phyloP scores from a whole-genome alignment of 2,888 invertebrate genomes.

The Polydrusus pterygomalis region DNA sequence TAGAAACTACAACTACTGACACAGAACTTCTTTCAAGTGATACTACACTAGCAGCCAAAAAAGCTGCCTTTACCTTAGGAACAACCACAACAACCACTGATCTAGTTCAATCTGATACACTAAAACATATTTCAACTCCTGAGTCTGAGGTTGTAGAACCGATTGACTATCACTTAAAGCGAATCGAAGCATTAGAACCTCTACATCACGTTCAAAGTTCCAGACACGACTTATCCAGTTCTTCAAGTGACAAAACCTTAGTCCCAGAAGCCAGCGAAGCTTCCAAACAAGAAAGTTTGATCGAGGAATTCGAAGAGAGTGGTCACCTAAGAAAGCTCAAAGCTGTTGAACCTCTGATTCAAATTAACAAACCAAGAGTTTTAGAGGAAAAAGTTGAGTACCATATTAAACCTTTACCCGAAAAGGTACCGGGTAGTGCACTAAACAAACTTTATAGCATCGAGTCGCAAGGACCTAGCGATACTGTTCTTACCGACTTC shows the following conservation, averaged over 20 bases:
- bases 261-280: conserved; percentile 42
- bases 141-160: conserved; percentile 60
- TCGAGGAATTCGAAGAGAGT: conserved; percentile 39
- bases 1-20: conserved; percentile 47
- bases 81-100: conserved; percentile 57
- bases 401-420: conserved; percentile 61
- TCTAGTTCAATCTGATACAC: conserved; percentile 57
- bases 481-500: conserved; percentile 63
- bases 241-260: conserved; percentile 49
- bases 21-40: neutral
- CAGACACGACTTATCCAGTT: conserved; percentile 45
- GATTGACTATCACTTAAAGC: conserved; percentile 55
- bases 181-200: conserved; percentile 63
- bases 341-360: conserved; percentile 64
- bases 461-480: conserved; percentile 61
- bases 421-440: conserved; percentile 63
- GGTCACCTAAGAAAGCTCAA: conserved; percentile 59
- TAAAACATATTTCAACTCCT: conserved; percentile 60
- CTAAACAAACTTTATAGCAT: conserved; percentile 63
- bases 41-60: conserved; percentile 32
- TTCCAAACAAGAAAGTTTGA: conserved; percentile 28
- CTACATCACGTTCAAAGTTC: conserved; percentile 61
- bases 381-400: conserved; percentile 63
- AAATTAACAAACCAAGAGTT: conserved; percentile 62
- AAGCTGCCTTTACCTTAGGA: conserved; percentile 45